A percentile compares a stretch with the other conserved stretches of the same genome.
phyloP scores from a whole-genome alignment of 2,797 vertebrate genomes.

The Alectoris magna region DNA sequence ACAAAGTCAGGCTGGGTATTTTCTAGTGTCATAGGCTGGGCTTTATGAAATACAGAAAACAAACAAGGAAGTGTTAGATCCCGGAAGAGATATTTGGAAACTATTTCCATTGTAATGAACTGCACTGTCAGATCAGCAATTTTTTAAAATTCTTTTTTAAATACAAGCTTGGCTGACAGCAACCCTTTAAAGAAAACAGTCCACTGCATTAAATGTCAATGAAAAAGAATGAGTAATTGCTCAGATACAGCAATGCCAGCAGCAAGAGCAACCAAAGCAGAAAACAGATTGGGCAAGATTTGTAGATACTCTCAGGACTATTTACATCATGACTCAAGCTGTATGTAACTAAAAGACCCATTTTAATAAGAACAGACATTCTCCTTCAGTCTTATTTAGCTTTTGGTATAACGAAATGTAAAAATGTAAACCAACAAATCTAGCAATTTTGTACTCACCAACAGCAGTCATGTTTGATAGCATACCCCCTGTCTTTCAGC shows the following conservation, averaged over 20 bases:
- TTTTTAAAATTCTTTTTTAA: not conserved
- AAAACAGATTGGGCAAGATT: not conserved
- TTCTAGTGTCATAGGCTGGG: not conserved
- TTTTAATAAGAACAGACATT: not conserved
- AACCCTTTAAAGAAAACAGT: constrained; percentile 16
- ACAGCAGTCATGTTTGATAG: not conserved
- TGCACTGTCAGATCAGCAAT: not conserved
- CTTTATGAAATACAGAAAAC: constrained; percentile 21
- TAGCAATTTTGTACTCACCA: not conserved
- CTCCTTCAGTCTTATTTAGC: not conserved
- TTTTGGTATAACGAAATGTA: not conserved
- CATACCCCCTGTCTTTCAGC: not conserved
- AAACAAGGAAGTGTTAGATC: not conserved
- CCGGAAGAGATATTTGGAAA: not conserved
- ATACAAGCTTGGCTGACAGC: not conserved
- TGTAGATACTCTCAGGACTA: constrained; percentile 14
- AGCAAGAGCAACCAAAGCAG: constrained; percentile 40
- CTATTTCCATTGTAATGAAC: not conserved
- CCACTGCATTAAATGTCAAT: constrained; percentile 18
- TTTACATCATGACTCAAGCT: not conserved
- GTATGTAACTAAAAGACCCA: not conserved
- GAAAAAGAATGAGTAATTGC: constrained; percentile 12
- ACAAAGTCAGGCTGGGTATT: not conserved
- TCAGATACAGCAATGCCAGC: constrained; percentile 13
- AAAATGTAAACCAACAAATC: not conserved